A percentile compares a stretch with the other conserved stretches of the same genome.
phyloP scores from a whole-genome alignment of 2,888 invertebrate genomes.

The Geophilus truncorum region DNA sequence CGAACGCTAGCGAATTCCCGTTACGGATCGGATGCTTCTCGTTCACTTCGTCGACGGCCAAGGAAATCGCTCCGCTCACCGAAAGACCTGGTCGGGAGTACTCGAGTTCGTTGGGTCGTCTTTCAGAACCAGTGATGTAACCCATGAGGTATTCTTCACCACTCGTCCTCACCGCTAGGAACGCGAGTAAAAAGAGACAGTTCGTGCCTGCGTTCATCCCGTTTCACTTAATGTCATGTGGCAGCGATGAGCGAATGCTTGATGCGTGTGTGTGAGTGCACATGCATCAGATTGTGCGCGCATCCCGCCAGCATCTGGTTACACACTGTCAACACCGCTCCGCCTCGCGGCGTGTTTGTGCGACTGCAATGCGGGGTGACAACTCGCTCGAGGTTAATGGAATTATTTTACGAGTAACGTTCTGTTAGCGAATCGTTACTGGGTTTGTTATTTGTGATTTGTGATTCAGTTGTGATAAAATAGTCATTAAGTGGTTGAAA shows the following conservation, averaged over 20 bases:
- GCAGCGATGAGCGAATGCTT: not conserved
- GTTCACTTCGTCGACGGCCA: conserved; percentile 74
- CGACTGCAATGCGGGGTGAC: not conserved
- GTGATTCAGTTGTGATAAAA: no score
- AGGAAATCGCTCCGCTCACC: conserved; percentile 69
- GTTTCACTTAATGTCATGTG: not conserved
- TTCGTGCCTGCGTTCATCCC: not conserved
- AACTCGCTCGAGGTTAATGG: no score
- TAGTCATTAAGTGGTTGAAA: no score
- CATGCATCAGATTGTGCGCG: not conserved
- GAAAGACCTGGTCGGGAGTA: conserved; percentile 64
- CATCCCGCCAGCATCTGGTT: not conserved
- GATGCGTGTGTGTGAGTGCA: not conserved
- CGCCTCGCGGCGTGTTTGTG: not conserved
- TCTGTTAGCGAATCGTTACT: no score
- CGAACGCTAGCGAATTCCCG: conserved; percentile 70
- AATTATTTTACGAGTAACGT: no score
- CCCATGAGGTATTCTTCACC: conserved; percentile 69
- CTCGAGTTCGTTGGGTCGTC: conserved; percentile 64
- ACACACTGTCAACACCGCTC: not conserved
- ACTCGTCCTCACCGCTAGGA: no score
- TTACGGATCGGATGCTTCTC: conserved; percentile 47
- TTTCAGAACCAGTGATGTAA: conserved; percentile 77
- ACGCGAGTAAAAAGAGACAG: not conserved
- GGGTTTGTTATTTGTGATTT: no score